A percentile compares a stretch with the other conserved stretches of the same genome.
Conservation (phyloP, 2,797 vertebrate species). For the Chloroceryle amazona region DNA sequence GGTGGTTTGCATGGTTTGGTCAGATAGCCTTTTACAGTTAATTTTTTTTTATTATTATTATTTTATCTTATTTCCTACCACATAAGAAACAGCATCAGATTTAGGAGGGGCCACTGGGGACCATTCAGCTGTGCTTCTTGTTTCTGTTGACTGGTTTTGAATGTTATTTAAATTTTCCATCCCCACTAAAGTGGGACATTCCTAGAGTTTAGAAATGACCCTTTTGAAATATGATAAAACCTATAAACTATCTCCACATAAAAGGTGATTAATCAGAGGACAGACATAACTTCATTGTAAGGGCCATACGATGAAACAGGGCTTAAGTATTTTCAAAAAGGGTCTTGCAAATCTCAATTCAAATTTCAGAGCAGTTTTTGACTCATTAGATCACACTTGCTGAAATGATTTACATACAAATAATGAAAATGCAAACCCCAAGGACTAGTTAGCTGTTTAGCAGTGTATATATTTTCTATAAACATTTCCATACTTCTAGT, state of each 20-base stretch:
- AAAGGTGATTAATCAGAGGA: neutral
- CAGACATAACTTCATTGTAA: neutral
- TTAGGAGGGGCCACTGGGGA: neutral
- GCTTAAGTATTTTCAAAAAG: neutral
- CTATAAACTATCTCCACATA: neutral
- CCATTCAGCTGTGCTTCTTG: neutral
- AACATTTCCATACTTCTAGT: slow-evolving; percentile 80
- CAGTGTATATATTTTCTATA: slow-evolving; percentile 80
- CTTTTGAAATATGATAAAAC: neutral
- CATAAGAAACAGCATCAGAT: neutral
- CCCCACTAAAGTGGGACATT: neutral
- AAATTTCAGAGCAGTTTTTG: slow-evolving; percentile 63
- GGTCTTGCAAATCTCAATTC: neutral
- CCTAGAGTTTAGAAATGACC: neutral
- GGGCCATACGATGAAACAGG: neutral
- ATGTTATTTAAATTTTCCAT: neutral
- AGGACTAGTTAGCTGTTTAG: slow-evolving; percentile 85
- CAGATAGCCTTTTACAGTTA: neutral
- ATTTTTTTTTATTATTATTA: neutral
- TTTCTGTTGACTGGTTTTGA: neutral
- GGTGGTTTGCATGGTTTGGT: neutral
- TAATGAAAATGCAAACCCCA: slow-evolving; percentile 79
- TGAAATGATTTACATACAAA: slow-evolving; percentile 81
- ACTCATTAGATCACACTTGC: slow-evolving; percentile 75
- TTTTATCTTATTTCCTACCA: neutral